Conservation (phyloP, 2,888 invertebrate genomes). For the Falcaria lacertinaria region DNA sequence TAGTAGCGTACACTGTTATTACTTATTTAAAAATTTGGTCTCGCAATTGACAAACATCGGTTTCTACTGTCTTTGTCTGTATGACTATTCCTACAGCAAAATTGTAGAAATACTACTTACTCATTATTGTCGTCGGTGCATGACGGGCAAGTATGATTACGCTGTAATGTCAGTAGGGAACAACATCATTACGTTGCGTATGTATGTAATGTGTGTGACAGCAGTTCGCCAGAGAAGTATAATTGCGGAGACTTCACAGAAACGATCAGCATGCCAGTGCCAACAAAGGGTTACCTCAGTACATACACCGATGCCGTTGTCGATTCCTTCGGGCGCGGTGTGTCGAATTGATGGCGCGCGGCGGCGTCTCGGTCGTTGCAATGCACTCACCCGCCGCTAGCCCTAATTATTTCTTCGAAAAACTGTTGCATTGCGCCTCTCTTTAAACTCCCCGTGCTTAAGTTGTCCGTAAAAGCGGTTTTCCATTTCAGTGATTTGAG, state of each 20-base stretch:
- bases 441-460: too few relatives aligned
- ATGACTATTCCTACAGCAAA: too few relatives aligned
- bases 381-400: constrained; percentile 27
- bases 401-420: constrained; percentile 45
- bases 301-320: constrained; percentile 5
- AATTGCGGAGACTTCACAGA: constrained; percentile 55
- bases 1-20: too few relatives aligned
- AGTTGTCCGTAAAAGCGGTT: neutral
- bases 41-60: too few relatives aligned
- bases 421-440: constrained; percentile 12
- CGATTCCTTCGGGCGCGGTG: constrained; percentile 29
- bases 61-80: too few relatives aligned
- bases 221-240: constrained; percentile 48
- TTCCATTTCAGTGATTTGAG: neutral
- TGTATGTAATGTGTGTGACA: constrained; percentile 43
- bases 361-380: neutral
- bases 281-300: constrained; percentile 17
- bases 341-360: constrained; percentile 5
- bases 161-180: constrained; percentile 37
- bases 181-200: constrained; percentile 33
- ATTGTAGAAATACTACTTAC: neutral
- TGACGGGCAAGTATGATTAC: constrained; percentile 58
- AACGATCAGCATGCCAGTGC: constrained; percentile 33
- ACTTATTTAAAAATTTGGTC: too few relatives aligned
- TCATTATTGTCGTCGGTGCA: constrained; percentile 58